Evolutionary conservation across 2,113 vertebrate genomes (phyloP), one percentile per base, ranked within the genome.

Genomic region (Malurus elegans): DNA sequence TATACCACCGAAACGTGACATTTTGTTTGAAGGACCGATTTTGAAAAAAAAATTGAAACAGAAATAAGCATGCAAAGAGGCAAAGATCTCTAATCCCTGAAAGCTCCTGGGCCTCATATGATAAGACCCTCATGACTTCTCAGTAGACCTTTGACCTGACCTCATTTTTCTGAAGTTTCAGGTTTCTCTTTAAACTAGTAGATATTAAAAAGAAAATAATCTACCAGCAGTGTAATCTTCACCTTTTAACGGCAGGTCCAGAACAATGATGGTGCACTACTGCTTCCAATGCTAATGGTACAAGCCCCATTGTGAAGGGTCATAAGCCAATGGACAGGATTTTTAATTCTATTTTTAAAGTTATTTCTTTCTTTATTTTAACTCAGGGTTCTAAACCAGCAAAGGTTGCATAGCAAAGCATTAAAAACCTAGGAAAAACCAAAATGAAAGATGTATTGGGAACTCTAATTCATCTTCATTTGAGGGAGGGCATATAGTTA

Each of bases 1-100:
- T 38, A 28, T 15, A 29, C 11, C 38, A 6, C 14, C 6, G 65
- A 76, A 79, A 65, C 7, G 45, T 0, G 0, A 5, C 3, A 64
- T 34, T 81, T 89, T 71, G 54, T 51, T 28, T 71, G 19, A 86
- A 81, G 21, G 13, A 65, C 7, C 31, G 32, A 19, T 38, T 76
- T 34, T 70, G 8, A 2, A 4, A 58, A 57, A 38, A 38, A 44
- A 44, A n/a, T 0, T 18, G 3, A 44, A 79, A 76, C 8, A 56
- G 38, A 34, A 83, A 19, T 12, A 73, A 15, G 4, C 17, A 51
- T 38, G 17, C 10, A 42, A 13, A 14, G 9, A 79, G 6, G 18
- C 32, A 88, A 92, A 82, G 32, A 66, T 29, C 24, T 56, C 29
- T 42, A 88, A 86, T 40, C 31, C 31, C 17, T 34, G 10, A 70